Conservation (phyloP, 2,113 vertebrate species). For the Sebastes fasciatus region DNA sequence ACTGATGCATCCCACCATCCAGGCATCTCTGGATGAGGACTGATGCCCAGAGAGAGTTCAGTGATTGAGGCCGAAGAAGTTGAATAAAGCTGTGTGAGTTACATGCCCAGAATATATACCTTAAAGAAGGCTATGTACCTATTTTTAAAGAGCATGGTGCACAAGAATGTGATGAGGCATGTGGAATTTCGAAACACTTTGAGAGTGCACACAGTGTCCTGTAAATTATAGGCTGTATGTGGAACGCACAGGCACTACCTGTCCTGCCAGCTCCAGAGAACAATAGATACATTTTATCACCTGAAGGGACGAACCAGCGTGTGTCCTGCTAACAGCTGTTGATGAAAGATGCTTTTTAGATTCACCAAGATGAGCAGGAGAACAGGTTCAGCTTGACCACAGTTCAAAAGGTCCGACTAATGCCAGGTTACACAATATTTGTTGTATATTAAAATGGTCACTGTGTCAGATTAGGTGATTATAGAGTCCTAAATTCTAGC, state of each 20-base stretch:
- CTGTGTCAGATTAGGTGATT: too few relatives aligned
- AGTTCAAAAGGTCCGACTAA: not conserved
- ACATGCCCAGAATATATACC: not conserved
- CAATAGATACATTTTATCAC: not conserved
- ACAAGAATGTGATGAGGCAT: too few relatives aligned
- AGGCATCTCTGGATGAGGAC: too few relatives aligned
- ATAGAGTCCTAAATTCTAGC: not conserved
- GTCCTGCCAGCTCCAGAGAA: constrained; percentile 8
- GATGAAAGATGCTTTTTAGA: not conserved
- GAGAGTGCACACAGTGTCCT: not conserved
- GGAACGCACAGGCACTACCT: not conserved
- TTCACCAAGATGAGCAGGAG: not conserved
- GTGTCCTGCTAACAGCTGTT: not conserved
- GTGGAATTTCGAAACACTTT: not conserved
- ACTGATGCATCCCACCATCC: too few relatives aligned
- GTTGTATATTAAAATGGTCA: not conserved
- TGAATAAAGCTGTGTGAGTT: not conserved
- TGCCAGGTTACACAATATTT: not conserved
- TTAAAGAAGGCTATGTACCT: not conserved
- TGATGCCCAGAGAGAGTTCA: not conserved
- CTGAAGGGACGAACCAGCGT: not conserved
- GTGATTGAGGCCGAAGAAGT: not conserved
- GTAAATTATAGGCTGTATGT: not conserved
- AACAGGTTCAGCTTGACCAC: not conserved
- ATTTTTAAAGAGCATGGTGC: not conserved